Percentiles rank a stretch among this genome's conserved stretches.
Conservation (phyloP, 2,888 invertebrate species). For the Elysia crispata region DNA sequence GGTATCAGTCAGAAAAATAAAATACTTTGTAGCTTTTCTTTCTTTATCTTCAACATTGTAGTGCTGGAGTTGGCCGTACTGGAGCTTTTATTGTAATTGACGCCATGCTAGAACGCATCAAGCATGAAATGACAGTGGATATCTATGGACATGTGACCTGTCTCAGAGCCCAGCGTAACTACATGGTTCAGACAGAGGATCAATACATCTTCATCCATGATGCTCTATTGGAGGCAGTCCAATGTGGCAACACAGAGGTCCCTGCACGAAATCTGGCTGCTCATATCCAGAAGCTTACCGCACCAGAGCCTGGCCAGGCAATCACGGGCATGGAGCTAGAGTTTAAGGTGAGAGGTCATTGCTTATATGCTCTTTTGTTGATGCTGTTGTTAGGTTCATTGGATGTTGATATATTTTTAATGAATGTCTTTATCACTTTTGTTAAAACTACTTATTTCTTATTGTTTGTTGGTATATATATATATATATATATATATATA, state of each 20-base stretch:
- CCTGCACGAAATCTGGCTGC: conserved; percentile 95
- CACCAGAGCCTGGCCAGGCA: conserved; percentile 80
- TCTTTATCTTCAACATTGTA: too few species aligned
- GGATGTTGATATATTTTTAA: too few species aligned
- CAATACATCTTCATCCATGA: conserved; percentile 99
- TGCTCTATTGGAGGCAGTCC: conserved; percentile 95
- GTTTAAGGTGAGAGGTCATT: conserved; percentile 68
- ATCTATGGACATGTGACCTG: conserved; percentile 99
- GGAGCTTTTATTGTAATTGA: conserved; percentile 99
- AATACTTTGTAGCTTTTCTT: too few species aligned
- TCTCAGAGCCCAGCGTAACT: conserved; percentile 97
- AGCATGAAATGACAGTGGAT: conserved; percentile 98
- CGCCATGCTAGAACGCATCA: conserved; percentile 97
- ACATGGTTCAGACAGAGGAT: conserved; percentile 98
- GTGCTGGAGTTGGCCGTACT: conserved; percentile 92
- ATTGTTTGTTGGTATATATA: too few species aligned
- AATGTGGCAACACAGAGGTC: conserved; percentile 97
- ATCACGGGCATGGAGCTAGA: conserved; percentile 77
- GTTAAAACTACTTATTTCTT: too few species aligned
- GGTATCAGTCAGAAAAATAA: too few species aligned
- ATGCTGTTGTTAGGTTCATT: background rate
- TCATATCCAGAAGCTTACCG: conserved; percentile 96
- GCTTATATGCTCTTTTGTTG: background rate
- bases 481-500: too few species aligned
- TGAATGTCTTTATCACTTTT: too few species aligned